These are phyloP conservation scores for Anguilla rostrata DNA, from an alignment of 2,113 vertebrate genomes.

Conservation along the genomic window DNA sequence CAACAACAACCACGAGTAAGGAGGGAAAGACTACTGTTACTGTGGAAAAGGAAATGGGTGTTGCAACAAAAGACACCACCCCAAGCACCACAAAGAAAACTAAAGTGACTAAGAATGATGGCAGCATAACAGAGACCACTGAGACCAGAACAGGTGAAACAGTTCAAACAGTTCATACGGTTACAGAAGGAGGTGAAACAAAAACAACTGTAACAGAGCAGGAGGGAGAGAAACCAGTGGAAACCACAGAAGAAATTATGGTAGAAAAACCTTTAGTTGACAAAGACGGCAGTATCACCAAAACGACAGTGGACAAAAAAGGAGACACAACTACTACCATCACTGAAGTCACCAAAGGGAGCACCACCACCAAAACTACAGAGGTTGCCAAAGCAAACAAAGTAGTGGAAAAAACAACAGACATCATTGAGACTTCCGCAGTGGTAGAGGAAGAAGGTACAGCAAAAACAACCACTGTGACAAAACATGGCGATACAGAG, in stretches of 20 bases:
- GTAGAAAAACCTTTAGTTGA: background rate
- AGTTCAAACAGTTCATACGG: no score
- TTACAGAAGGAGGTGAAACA: no score
- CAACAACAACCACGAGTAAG: background rate
- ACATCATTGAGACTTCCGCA: background rate
- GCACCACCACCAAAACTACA: background rate
- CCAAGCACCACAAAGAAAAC: no score
- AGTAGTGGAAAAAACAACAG: background rate
- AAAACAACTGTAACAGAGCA: background rate
- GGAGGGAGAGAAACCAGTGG: background rate
- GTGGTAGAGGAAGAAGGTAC: background rate
- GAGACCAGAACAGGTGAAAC: no score
- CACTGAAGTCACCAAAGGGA: background rate
- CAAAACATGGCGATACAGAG: background rate
- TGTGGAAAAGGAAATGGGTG: background rate
- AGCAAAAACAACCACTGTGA: background rate
- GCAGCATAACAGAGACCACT: no score
- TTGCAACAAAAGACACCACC: background rate
- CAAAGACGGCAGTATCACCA: background rate
- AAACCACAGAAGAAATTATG: background rate
- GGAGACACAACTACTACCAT: background rate
- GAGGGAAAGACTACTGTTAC: background rate
- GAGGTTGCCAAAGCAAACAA: background rate
- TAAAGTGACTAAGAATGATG: no score
- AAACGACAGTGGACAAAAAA: background rate